These are phyloP conservation scores for Anolis carolinensis DNA, from an alignment of 2,113 vertebrate genomes.

Conservation along the genomic window DNA sequence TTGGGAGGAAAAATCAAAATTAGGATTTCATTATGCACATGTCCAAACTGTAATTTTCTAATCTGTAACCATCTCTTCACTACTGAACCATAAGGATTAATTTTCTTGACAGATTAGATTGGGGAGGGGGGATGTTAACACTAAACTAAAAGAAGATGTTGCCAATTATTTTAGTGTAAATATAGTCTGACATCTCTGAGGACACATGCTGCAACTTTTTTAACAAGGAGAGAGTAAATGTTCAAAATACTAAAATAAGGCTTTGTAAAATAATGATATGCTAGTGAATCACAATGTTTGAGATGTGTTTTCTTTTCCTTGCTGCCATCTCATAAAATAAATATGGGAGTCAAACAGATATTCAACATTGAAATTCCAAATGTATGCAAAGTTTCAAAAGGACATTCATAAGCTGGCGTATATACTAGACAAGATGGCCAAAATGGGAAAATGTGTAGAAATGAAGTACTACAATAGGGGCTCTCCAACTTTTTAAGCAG, in stretches of 20 bases:
- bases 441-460: too few relatives aligned
- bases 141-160: not conserved
- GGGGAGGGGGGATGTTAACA: not conserved
- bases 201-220: not conserved
- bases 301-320: not conserved
- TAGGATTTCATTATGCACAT: not conserved
- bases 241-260: not conserved
- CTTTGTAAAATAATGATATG: not conserved
- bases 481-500: too few relatives aligned
- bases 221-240: conserved; percentile 6
- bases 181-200: conserved; percentile 17
- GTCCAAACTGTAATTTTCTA: not conserved
- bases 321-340: not conserved
- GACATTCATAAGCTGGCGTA: too few relatives aligned
- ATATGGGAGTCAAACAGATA: too few relatives aligned
- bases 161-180: conserved; percentile 22
- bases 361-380: not conserved
- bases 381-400: not conserved
- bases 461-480: too few relatives aligned
- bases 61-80: not conserved
- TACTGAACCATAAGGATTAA: not conserved
- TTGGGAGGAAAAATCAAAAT: not conserved
- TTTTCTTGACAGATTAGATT: not conserved
- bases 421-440: too few relatives aligned
- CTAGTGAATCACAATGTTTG: not conserved